Evolutionary conservation across 2,888 invertebrate species (phyloP).

Genomic region (Pomacea canaliculata): DNA sequence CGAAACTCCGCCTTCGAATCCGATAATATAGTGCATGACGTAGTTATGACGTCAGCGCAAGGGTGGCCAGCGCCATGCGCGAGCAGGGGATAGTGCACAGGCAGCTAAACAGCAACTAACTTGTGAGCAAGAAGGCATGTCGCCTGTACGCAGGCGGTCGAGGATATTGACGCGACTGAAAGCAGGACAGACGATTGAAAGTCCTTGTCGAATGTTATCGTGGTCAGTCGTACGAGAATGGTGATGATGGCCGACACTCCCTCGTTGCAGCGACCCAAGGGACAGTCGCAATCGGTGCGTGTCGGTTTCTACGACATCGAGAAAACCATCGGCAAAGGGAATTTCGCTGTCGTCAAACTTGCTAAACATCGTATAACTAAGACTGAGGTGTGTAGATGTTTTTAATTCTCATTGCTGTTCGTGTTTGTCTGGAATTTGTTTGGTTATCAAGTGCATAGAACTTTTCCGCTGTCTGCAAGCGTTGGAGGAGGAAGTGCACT

Average conservation of each 20-base stretch:
- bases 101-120: conserved; percentile 38
- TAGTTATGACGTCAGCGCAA: conserved; percentile 38
- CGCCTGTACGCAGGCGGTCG: conserved; percentile 30
- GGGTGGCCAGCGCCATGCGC: conserved; percentile 36
- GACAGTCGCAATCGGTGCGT: conserved; percentile 50
- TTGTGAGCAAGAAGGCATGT: conserved; percentile 36
- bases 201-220: conserved; percentile 29
- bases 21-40: conserved; percentile 43
- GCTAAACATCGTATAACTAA: conserved; percentile 98
- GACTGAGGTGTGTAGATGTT: conserved; percentile 85
- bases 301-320: conserved; percentile 98
- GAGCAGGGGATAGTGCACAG: conserved; percentile 22
- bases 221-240: conserved; percentile 27
- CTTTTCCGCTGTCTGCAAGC: too few species aligned
- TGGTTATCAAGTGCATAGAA: too few species aligned
- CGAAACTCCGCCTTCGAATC: conserved; percentile 55
- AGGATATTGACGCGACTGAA: conserved; percentile 38
- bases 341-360: conserved; percentile 98
- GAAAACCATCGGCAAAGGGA: conserved; percentile 97
- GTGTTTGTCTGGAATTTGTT: neutral
- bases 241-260: conserved; percentile 36
- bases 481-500: too few species aligned
- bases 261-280: conserved; percentile 30
- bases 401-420: neutral
- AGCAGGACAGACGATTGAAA: conserved; percentile 28